A percentile compares a stretch with the other conserved stretches of the same genome.
Evolutionary conservation across 2,888 invertebrate genomes (phyloP).

Genomic region (Labia minor): DNA sequence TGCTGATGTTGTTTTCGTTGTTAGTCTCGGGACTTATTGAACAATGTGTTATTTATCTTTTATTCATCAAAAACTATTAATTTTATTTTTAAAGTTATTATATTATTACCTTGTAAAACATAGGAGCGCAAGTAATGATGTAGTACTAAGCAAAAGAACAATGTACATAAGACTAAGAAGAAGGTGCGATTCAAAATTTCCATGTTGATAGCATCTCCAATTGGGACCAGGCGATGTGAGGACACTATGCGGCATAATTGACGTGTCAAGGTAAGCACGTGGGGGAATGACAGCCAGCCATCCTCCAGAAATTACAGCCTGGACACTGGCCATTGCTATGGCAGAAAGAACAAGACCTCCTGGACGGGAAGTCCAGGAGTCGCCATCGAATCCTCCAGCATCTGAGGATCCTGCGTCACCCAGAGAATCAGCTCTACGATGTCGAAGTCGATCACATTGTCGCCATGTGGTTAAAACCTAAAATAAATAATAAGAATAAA

Average conservation of each 20-base stretch:
- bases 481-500: not conserved
- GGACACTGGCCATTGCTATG: conserved; percentile 34
- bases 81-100: no score
- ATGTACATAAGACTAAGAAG: conserved; percentile 25
- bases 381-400: not conserved
- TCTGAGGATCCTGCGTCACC: not conserved
- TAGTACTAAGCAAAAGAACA: conserved; percentile 22
- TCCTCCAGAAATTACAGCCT: conserved; percentile 36
- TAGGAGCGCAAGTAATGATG: conserved; percentile 22
- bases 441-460: not conserved
- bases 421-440: not conserved
- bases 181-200: conserved; percentile 24
- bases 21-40: no score
- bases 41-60: no score
- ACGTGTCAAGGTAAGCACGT: conserved; percentile 16
- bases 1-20: no score
- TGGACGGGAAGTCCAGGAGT: conserved; percentile 27
- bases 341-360: conserved; percentile 34
- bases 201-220: conserved; percentile 23
- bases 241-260: not conserved
- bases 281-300: conserved; percentile 37
- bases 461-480: conserved; percentile 22
- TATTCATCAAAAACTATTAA: no score
- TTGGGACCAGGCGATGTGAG: not conserved
- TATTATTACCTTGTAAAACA: conserved; percentile 23